Evolutionary conservation across 2,797 vertebrate genomes (phyloP).

Genomic region (Amblyraja radiata): DNA sequence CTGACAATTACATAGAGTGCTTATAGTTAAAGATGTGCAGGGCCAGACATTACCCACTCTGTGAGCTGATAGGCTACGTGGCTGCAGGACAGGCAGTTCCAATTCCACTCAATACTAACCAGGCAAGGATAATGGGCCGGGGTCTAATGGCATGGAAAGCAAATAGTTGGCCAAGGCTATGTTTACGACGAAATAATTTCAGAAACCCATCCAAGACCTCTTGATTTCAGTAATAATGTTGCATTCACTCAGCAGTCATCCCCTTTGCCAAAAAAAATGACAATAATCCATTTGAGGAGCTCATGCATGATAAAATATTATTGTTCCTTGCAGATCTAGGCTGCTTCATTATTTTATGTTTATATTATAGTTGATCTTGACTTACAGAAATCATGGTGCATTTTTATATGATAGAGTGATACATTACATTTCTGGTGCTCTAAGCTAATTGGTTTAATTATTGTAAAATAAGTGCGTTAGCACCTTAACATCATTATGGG

Average conservation of each 20-base stretch:
- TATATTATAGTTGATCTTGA: background rate
- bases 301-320: background rate
- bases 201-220: background rate
- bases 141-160: background rate
- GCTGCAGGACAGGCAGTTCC: background rate
- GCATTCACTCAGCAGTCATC: background rate
- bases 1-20: background rate
- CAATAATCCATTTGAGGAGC: background rate
- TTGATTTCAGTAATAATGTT: background rate
- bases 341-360: background rate
- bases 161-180: background rate
- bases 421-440: background rate
- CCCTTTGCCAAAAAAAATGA: constrained; percentile 16
- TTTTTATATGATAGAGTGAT: too few relatives aligned
- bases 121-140: background rate
- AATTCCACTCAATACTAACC: background rate
- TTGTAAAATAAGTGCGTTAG: background rate
- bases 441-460: background rate
- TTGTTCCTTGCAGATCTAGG: background rate
- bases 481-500: background rate
- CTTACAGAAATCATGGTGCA: background rate
- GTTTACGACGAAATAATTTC: background rate
- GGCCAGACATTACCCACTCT: background rate
- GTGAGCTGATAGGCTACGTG: background rate
- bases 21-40: background rate